Conservation (phyloP, 2,113 vertebrate genomes). For the Ifrita kowaldi region DNA sequence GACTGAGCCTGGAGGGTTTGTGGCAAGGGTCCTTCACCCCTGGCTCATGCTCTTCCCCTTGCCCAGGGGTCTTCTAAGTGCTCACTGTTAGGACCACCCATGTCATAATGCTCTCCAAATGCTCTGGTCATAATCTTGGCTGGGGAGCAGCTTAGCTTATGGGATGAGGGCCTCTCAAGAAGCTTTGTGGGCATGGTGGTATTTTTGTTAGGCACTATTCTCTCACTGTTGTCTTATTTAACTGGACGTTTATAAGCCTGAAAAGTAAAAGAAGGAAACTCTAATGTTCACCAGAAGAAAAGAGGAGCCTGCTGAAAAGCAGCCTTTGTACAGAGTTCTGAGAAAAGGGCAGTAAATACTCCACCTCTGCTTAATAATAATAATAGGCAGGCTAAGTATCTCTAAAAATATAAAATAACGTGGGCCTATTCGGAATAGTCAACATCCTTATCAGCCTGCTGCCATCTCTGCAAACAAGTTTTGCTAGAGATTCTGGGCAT, state of each 20-base stretch:
- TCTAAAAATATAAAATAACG: slow-evolving; percentile 38
- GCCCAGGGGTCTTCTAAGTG: not conserved
- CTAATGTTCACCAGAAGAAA: not conserved
- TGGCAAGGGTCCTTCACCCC: not conserved
- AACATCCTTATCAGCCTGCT: slow-evolving; percentile 39
- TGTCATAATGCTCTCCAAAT: not conserved
- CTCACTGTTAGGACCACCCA: not conserved
- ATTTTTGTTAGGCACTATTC: not conserved
- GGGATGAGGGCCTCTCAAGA: not conserved
- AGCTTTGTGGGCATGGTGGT: not conserved
- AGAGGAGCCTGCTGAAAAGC: not conserved
- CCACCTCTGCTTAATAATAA: slow-evolving; percentile 52
- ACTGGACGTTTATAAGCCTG: not conserved
- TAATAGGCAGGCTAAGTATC: not conserved
- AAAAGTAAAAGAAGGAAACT: not conserved
- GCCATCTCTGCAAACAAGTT: slow-evolving; percentile 22
- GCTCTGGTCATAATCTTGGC: not conserved
- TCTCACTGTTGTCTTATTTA: not conserved
- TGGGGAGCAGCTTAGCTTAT: not conserved
- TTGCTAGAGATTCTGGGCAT: slow-evolving; percentile 3
- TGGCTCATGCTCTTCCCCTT: not conserved
- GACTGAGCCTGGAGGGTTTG: not conserved
- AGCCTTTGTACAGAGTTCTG: not conserved
- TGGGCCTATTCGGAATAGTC: not conserved
- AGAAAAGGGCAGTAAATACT: slow-evolving; percentile 44